Evolutionary conservation across 2,113 vertebrate genomes (phyloP).

Genomic region (Poecile atricapillus): DNA sequence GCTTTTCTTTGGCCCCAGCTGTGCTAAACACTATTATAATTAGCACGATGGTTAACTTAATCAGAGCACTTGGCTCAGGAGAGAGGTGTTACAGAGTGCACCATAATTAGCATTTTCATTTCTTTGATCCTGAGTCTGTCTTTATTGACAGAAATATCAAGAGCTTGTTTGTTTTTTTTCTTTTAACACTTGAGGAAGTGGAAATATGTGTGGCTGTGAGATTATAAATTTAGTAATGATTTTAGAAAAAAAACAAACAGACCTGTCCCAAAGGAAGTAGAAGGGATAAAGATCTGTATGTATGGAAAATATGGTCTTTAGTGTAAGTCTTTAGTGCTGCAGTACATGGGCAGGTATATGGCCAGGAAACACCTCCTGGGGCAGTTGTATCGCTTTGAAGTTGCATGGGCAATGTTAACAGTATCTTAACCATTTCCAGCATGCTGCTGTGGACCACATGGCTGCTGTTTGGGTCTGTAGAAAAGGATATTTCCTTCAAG

Average conservation of each 20-base stretch:
- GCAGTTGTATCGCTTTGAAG: neutral
- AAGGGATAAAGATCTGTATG: neutral
- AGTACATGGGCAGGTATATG: neutral
- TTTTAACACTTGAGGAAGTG: slow-evolving; percentile 40
- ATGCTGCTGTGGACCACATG: neutral
- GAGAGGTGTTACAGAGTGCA: slow-evolving; percentile 47
- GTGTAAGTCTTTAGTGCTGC: neutral
- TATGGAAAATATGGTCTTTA: neutral
- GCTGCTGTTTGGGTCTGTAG: neutral
- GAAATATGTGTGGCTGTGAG: slow-evolving; percentile 20
- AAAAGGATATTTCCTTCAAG: neutral
- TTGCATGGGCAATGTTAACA: neutral
- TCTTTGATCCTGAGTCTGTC: slow-evolving; percentile 51
- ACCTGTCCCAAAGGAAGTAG: neutral
- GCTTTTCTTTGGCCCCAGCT: slow-evolving; percentile 60
- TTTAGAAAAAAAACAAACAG: neutral
- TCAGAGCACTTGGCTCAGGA: slow-evolving; percentile 44
- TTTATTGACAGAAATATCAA: slow-evolving; percentile 61
- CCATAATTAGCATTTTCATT: slow-evolving; percentile 58
- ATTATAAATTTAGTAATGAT: slow-evolving; percentile 2
- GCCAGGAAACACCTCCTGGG: neutral
- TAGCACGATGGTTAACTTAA: slow-evolving; percentile 59
- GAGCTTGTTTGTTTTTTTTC: slow-evolving; percentile 8
- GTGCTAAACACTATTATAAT: slow-evolving; percentile 47
- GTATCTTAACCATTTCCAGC: neutral